phyloP scores from a whole-genome alignment of 2,113 vertebrate species.

The Brienomyrus brachyistius region DNA sequence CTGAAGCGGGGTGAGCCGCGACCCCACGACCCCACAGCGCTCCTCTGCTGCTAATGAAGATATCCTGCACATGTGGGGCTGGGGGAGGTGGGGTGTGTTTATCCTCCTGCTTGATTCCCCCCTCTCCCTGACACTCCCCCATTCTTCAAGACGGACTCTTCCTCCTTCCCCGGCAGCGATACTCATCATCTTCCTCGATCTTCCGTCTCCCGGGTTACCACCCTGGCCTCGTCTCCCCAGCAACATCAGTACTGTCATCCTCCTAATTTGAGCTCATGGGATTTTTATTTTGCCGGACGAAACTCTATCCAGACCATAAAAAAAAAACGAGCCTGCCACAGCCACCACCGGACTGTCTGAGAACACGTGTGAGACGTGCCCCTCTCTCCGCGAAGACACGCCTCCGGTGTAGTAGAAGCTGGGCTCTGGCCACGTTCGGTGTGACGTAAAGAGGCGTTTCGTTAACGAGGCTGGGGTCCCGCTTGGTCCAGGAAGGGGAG shows the following conservation, averaged over 20 bases:
- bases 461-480: neutral
- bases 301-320: neutral
- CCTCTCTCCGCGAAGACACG: neutral
- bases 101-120: neutral
- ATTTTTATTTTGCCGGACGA: neutral
- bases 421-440: neutral
- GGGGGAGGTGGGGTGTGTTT: too few relatives aligned
- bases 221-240: neutral
- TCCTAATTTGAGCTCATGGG: slow-evolving; percentile 2
- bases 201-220: neutral
- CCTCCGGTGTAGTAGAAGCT: neutral
- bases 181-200: slow-evolving; percentile 2
- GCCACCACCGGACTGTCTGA: neutral
- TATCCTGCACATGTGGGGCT: neutral
- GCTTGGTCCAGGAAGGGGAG: neutral
- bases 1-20: neutral
- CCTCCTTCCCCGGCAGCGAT: neutral
- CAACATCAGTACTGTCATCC: neutral
- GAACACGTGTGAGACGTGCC: neutral
- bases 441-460: neutral
- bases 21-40: neutral
- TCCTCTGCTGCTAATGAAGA: slow-evolving; percentile 7
- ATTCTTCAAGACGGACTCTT: neutral
- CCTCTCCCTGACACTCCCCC: neutral
- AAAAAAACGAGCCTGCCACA: neutral